phyloP scores from a whole-genome alignment of 2,113 vertebrate species.

The Albula glossodonta region DNA sequence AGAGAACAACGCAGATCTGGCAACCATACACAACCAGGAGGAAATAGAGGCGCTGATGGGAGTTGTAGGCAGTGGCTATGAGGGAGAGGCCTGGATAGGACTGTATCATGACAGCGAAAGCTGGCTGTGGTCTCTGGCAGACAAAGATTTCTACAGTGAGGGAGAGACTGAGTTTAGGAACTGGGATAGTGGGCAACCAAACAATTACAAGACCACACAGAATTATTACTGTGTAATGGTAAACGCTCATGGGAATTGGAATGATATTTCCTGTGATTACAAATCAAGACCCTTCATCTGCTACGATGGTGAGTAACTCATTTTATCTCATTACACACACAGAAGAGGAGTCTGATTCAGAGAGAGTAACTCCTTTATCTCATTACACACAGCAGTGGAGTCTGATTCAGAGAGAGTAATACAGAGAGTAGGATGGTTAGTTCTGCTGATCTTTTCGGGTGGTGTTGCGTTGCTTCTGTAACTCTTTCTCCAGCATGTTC shows the following conservation, averaged over 20 bases:
- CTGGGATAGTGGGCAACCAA: not conserved
- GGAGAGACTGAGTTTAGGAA: not conserved
- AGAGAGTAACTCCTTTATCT: not conserved
- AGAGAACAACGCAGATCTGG: slow-evolving; percentile 12
- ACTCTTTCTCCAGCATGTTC: too few species aligned
- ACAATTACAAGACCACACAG: not conserved
- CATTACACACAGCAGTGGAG: too few species aligned
- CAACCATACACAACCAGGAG: slow-evolving; percentile 15
- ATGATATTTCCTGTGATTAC: not conserved
- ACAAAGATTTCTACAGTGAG: not conserved
- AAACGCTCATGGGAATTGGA: not conserved
- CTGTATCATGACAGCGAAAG: not conserved
- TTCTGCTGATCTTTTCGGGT: too few species aligned
- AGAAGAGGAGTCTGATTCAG: not conserved
- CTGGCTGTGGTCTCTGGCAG: slow-evolving; percentile 21
- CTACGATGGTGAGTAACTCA: not conserved
- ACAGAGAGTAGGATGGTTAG: too few species aligned
- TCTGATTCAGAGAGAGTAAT: too few species aligned
- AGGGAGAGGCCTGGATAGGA: slow-evolving; percentile 20
- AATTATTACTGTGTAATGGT: not conserved
- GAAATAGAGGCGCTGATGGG: slow-evolving; percentile 23
- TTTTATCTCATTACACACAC: not conserved
- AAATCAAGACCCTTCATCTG: not conserved
- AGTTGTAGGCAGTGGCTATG: not conserved
- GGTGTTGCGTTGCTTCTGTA: too few species aligned